Evolutionary conservation across 2,113 vertebrate species (phyloP), one percentile per base, ranked within the genome.

Genomic region (Etheostoma spectabile): DNA sequence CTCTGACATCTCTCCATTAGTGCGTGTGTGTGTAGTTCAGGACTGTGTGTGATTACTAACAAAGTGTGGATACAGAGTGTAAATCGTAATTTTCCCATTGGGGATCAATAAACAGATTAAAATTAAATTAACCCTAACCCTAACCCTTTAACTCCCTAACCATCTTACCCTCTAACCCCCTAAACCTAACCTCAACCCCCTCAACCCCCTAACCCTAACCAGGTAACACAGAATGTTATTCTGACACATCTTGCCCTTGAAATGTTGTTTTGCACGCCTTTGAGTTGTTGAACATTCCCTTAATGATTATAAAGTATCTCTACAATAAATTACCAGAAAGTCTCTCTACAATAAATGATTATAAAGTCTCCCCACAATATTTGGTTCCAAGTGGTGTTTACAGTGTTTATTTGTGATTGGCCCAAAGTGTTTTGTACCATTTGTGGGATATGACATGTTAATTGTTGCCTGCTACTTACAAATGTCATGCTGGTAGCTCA

Each of bases 391-490:
- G 16, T 35, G 62, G 18, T 59, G 42, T 68, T 68, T 45, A 10
- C 35, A 42, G n/a, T 82, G 38, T 74, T 86, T 78, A 52, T 68
- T 30, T 33, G 24, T 49, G 22, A 64, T 46, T 8, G 53, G 52
- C 24, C 49, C 13, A 35, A 77, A 86, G 15, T 63, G 33, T 53
- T 48, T 22, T 55, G 38, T 55, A 30, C 11, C 38, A 77, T 88
- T 78, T 65, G 30, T 65, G 24, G 22, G 6, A 33, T 16, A 60
- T 79, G 84, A 65, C 75, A 63, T 48, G 19, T 30, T 82, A 83
- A 85, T 85, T 82, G 52, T 53, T 77, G n/a, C 73, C 64, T 79
- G 71, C 76, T 64, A 67, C 13, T 46, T 48, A 18, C 56, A 87
- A 59, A 66, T 53, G 73, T 65, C 30, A 82, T 24, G 11, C 56